A percentile compares a stretch with the other conserved stretches of the same genome.
Conservation (phyloP, 2,113 vertebrate genomes). For the Genyomyrus donnyi region DNA sequence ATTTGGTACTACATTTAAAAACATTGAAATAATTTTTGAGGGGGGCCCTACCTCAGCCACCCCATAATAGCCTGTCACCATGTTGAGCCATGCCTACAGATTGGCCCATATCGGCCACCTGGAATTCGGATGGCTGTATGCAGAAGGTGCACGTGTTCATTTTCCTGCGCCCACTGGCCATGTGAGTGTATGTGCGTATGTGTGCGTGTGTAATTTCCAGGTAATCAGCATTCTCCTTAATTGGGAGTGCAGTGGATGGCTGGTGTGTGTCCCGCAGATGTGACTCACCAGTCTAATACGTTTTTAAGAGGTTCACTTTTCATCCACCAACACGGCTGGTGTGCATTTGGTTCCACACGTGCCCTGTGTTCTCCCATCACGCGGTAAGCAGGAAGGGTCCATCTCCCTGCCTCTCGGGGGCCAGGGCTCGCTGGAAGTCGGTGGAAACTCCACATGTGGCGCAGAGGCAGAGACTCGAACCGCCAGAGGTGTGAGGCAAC, state of each 20-base stretch:
- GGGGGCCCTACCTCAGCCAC: background rate
- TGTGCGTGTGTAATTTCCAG: background rate
- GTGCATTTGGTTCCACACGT: background rate
- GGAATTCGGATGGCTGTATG: background rate
- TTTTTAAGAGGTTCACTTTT: background rate
- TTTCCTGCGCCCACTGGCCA: background rate
- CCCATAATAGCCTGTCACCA: background rate
- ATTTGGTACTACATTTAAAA: no score
- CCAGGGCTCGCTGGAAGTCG: background rate
- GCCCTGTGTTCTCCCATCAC: background rate
- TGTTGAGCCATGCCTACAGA: background rate
- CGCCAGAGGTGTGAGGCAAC: background rate
- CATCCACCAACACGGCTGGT: background rate
- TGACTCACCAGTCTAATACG: background rate
- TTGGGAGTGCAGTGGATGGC: background rate
- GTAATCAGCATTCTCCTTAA: background rate
- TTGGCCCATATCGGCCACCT: background rate
- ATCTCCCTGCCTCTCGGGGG: background rate
- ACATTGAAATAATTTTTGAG: no score
- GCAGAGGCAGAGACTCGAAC: background rate
- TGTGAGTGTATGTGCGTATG: background rate
- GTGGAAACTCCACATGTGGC: background rate
- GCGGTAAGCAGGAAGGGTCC: background rate
- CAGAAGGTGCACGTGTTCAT: background rate
- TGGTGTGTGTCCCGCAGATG: background rate